These are phyloP conservation scores for Brienomyrus brachyistius DNA, from an alignment of 2,113 vertebrate species.

Conservation along the genomic window DNA sequence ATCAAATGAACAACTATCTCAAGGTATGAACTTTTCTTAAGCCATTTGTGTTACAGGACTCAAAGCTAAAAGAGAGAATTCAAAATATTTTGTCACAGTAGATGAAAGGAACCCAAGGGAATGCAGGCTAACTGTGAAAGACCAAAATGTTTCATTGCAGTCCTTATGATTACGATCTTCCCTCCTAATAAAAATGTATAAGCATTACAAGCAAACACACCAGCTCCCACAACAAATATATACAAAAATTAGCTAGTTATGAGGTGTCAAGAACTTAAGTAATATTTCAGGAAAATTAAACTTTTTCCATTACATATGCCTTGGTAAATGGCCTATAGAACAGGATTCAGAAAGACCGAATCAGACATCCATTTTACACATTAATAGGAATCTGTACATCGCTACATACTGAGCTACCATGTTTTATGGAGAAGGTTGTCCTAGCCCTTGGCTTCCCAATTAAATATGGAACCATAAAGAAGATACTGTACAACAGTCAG, in stretches of 20 bases:
- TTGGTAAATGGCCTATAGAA: not conserved
- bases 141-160: not conserved
- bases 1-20: not conserved
- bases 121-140: not conserved
- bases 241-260: not conserved
- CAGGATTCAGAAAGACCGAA: not conserved
- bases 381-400: not conserved
- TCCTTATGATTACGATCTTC: not conserved
- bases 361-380: not conserved
- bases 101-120: not conserved
- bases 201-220: not conserved
- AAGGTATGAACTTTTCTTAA: not conserved
- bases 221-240: not conserved
- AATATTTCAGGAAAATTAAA: not conserved
- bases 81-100: not conserved
- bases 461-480: not conserved
- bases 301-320: not conserved
- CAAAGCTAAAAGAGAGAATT: not conserved
- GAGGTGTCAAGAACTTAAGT: not conserved
- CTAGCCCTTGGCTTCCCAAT: conserved; percentile 3
- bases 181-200: not conserved
- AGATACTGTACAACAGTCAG: conserved; percentile 8
- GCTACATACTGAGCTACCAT: conserved; percentile 5
- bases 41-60: not conserved
- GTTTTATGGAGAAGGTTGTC: not conserved